Percentiles rank a stretch among this genome's conserved stretches.
Conservation (phyloP, 2,797 vertebrate genomes). For the Sebastolobus alascanus region DNA sequence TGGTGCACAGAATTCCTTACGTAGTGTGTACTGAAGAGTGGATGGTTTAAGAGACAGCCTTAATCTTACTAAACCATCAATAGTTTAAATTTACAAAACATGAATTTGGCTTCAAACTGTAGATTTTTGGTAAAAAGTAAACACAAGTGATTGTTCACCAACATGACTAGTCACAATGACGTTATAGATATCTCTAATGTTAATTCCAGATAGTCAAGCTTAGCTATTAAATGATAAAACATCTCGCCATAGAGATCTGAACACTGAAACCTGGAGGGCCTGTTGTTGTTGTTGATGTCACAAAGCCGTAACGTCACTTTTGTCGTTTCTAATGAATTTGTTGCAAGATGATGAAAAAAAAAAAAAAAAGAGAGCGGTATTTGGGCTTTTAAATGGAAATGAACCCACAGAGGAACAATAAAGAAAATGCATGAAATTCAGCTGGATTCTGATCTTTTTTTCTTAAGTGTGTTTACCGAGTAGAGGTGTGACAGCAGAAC, state of each 20-base stretch:
- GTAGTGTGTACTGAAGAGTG: too few relatives aligned
- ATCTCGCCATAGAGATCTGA: background rate
- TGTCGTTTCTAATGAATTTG: conserved; percentile 38
- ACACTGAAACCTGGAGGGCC: conserved; percentile 30
- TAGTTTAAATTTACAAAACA: background rate
- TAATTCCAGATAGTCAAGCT: too few relatives aligned
- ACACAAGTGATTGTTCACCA: too few relatives aligned
- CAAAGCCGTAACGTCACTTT: conserved; percentile 16
- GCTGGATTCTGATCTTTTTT: background rate
- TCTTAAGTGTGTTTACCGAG: background rate
- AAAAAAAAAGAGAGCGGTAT: background rate
- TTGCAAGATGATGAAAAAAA: conserved; percentile 36
- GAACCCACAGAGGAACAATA: conserved; percentile 45
- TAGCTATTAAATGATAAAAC: too few relatives aligned
- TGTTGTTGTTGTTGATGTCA: background rate
- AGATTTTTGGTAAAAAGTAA: too few relatives aligned
- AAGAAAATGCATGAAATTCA: conserved; percentile 59
- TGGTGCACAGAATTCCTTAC: too few relatives aligned
- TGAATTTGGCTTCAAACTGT: too few relatives aligned
- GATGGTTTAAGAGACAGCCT: too few relatives aligned
- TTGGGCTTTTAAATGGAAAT: conserved; percentile 31
- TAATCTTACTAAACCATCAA: too few relatives aligned
- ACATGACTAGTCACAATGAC: too few relatives aligned
- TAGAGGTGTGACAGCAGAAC: conserved; percentile 28
- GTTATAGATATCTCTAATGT: too few relatives aligned